Base-by-base conservation (phyloP, 1,140 invertebrate species). In the Hycleus phaleratus region DNA sequence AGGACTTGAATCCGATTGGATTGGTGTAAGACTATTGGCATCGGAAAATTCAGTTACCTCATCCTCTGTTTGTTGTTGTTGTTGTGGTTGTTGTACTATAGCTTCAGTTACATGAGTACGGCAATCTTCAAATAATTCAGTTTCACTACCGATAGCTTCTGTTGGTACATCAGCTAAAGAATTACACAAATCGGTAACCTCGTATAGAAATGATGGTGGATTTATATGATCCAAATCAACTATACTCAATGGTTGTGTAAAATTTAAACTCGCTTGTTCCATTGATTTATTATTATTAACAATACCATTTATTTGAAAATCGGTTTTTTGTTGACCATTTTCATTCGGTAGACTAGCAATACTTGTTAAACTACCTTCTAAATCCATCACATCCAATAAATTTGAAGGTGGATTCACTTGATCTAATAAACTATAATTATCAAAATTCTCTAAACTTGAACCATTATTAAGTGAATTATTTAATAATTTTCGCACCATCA, bases 321-420 rank as follows among this genome's bases (percentile, higher is more conserved):
- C 65, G 0, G 54, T 38, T 58, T 62, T 66, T 3, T 57, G 12
- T 58, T 90, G 87, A 0, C 81, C 84, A 4, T 86, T 78, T 74
- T 90, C 88, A 1, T 85, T 90, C 9, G 83, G 84, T 38, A 93
- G 88, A 65, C 88, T 91, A 0, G 87, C 86, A 1, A 93, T 85
- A 53, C 90, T 93, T 6, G 90, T 74, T 82, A 91, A 90, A 62
- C 84, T 87, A 39, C 83, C 85, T 62, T 88, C 87, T 78, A 91
- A 85, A 63, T 90, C 87, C 0, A 84, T 78, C 9, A 88, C 65
- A 60, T 90, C 82, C 46, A 89, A 86, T 83, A 93, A 85, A 60
- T 86, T 79, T 0, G 88, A 89, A 0, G 90, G 90, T 10, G 90
- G 89, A 65, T 89, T 88, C 1, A 90, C 82, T 60, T 87, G 87